Evolutionary conservation across 2,888 invertebrate species (phyloP), one percentile per base, ranked within the genome.

Genomic region (Parnassius orleans): DNA sequence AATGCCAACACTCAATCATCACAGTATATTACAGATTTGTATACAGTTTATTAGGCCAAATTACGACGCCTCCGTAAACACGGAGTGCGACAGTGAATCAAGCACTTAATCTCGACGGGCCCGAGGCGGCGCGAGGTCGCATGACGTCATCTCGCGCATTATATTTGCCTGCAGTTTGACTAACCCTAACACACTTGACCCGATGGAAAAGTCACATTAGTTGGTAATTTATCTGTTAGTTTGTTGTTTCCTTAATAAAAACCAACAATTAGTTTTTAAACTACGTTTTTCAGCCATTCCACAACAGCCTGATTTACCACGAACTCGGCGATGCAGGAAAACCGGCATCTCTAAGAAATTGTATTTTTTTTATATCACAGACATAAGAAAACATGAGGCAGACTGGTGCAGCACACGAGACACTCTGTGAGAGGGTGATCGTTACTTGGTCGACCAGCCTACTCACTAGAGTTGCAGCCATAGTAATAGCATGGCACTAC

Each of bases 61-160:
- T 61, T 46, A 19, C 60, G 51, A 56, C 60, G 46, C 44, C 58
- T 50, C 19, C 51, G 50, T 61, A 56, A 61, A 61, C 52, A 53
- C 54, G 24, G 14, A 33, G 41, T 41, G 42, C 15, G 57, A 33
- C 53, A 43, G 15, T 52, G 50, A 59, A 46, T 63, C 46, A 50
- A 33, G 48, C 15, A 57, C 41, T 41, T 51, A 57, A 60, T 57
- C 55, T 51, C 41, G 55, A 10, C 51, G 11, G 33, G 61, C 60
- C 63, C 60, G 60, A 54, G 60, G 61, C 57, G 65, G 59, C 44
- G 65, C 60, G 57, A 65, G 65, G 65, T 48, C 63, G 63, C 57
- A 63, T 71, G 68, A 69, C 69, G 69, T 72, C 74, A 68, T 67
- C 60, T 61, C 57, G 61, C 57, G 68, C 69, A 75, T 72, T 72